Conservation (phyloP, 2,797 vertebrate genomes). For the Notolepis coatsorum region DNA sequence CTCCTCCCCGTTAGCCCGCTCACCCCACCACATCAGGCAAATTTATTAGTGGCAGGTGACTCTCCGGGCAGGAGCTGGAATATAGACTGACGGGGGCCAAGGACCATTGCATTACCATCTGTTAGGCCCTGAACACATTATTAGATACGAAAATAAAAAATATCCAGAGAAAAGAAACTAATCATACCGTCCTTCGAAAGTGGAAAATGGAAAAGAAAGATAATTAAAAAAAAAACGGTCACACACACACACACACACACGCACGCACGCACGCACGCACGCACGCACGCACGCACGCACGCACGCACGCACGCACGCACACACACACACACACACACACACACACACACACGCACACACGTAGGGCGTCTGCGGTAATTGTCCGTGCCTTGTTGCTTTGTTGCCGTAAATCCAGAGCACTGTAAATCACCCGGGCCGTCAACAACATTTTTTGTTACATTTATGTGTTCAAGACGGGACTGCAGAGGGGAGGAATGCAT, state of each 20-base stretch:
- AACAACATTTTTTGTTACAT: conserved; percentile 60
- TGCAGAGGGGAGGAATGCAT: conserved; percentile 28
- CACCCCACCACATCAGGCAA: conserved; percentile 54
- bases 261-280: too few species aligned
- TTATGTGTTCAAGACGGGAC: conserved; percentile 34
- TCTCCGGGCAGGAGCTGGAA: conserved; percentile 46
- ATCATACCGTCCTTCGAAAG: conserved; percentile 37
- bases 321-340: conserved; percentile 21
- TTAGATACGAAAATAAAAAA: conserved; percentile 7
- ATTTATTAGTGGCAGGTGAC: conserved; percentile 75
- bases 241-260: conserved; percentile 28
- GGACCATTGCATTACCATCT: conserved; percentile 67
- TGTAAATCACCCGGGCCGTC: conserved; percentile 55
- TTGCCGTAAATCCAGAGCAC: conserved; percentile 38
- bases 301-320: conserved; percentile 32
- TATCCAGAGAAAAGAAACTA: conserved; percentile 20
- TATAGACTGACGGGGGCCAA: conserved; percentile 42
- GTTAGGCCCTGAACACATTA: conserved; percentile 27
- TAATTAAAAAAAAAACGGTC: too few species aligned
- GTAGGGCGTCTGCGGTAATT: conserved; percentile 18
- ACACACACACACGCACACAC: conserved; percentile 34
- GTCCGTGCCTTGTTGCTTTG: conserved; percentile 43
- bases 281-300: conserved; percentile 14
- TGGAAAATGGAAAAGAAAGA: conserved; percentile 30
- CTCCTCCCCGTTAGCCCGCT: conserved; percentile 43